Evolutionary conservation across 1,140 invertebrate genomes (phyloP), one percentile per base, ranked within the genome.

Genomic region (Sinella curviseta): DNA sequence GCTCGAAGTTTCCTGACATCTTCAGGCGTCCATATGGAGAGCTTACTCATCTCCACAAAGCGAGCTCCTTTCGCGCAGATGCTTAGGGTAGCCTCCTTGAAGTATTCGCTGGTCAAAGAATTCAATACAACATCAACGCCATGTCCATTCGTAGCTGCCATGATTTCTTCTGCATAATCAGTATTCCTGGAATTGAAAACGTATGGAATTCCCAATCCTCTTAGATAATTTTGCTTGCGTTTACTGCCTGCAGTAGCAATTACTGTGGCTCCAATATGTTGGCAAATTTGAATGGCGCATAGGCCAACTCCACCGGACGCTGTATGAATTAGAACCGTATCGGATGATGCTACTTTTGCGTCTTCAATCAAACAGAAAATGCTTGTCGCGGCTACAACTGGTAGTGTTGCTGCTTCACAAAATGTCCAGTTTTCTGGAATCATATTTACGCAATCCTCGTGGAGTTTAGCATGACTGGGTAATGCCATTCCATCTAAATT

Each of bases 131-230:
- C 24, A n/a, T 16, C 26, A 26, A 65, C 57, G 24, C 57, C 57
- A 26, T n/a, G 57, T 4, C 57, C 57, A n/a, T 65, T 65, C 4
- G 57, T 65, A 26, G 24, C 24, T 26, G 8, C 24, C 14, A 65
- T 14, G 57, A 65, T 65, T n/a, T 65, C 26, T 4, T 65, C 57
- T 14, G 3, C 3, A n/a, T n/a, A 65, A 4, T 14, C 14, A 26
- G 57, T 65, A 26, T 65, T 65, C 57, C 57, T 65, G 14, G 57
- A 65, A 26, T 65, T 8, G 57, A 65, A 65, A 65, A 65, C 57
- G 24, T 65, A 8, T 65, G 8, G 16, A 65, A 65, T 26, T 14
- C 57, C 57, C 16, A 65, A 16, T 4, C 8, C 24, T 26, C 26
- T 14, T 26, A 65, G 24, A 26, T n/a, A 65, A 26, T 65, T 26